A percentile compares a stretch with the other conserved stretches of the same genome.
Evolutionary conservation across 37 sponge, comb jelly and placozoan species (phyloP).

Genomic region (Hormiphora californensis): DNA sequence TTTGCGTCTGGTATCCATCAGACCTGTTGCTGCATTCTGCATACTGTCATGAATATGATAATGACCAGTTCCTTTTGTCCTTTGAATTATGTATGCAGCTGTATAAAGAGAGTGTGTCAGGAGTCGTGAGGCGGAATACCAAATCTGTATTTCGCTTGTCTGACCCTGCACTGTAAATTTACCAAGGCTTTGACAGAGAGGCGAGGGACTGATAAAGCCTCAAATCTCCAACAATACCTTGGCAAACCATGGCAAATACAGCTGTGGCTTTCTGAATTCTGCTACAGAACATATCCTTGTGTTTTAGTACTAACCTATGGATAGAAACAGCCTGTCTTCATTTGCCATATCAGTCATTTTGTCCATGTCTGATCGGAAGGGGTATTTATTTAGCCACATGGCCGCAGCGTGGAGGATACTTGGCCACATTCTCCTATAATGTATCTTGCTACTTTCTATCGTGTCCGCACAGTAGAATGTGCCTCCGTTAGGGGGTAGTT

Average conservation of each 20-base stretch:
- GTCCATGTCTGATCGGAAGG: slow-evolving; percentile 41
- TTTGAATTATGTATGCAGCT: too few species aligned
- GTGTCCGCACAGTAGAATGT: slow-evolving; percentile 70
- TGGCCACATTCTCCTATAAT: slow-evolving; percentile 80
- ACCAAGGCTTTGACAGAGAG: slow-evolving; percentile 39
- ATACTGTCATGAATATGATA: too few species aligned
- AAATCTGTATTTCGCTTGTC: not conserved
- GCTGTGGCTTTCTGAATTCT: not conserved
- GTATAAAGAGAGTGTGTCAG: not conserved
- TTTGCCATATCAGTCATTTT: slow-evolving; percentile 7
- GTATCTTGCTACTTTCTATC: slow-evolving; percentile 61
- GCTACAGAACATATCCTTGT: slow-evolving; percentile 2
- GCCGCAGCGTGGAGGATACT: slow-evolving; percentile 79
- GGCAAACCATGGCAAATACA: not conserved
- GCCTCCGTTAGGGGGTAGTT: slow-evolving; percentile 75
- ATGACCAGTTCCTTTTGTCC: too few species aligned
- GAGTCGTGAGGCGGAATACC: not conserved
- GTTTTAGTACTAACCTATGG: slow-evolving; percentile 3
- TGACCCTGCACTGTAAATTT: not conserved
- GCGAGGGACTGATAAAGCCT: too few species aligned
- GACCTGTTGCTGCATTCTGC: too few species aligned
- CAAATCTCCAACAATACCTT: slow-evolving; percentile 31
- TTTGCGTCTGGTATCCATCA: slow-evolving; percentile 2
- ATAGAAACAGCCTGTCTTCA: slow-evolving; percentile 5
- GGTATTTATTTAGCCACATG: slow-evolving; percentile 65